phyloP scores from a whole-genome alignment of 2,888 invertebrate genomes.

The Ectemnius cavifrons region DNA sequence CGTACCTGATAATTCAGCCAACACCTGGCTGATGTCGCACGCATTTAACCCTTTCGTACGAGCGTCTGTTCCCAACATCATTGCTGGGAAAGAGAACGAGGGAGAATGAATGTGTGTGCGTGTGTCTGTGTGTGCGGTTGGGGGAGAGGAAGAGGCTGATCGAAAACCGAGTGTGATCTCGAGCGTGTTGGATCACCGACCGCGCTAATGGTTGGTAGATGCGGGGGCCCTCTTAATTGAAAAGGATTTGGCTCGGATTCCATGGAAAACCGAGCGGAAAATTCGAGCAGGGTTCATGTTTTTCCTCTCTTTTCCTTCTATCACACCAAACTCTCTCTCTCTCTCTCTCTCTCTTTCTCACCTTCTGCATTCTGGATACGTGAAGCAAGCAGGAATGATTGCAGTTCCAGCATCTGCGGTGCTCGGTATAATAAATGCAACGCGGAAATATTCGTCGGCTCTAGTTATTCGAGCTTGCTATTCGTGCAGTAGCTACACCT shows the following conservation, averaged over 20 bases:
- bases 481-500: too few species aligned
- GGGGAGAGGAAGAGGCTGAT: too few species aligned
- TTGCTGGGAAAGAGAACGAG: too few species aligned
- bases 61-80: too few species aligned
- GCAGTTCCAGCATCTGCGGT: too few species aligned
- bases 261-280: slow-evolving; percentile 3
- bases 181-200: background rate
- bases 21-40: slow-evolving; percentile 62
- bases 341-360: background rate
- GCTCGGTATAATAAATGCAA: too few species aligned
- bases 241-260: slow-evolving; percentile 3
- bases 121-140: too few species aligned
- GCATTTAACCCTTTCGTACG: slow-evolving; percentile 41
- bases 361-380: background rate
- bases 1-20: slow-evolving; percentile 47
- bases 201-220: background rate
- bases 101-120: slow-evolving; percentile 16
- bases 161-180: background rate
- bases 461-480: too few species aligned
- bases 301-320: background rate
- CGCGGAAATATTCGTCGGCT: too few species aligned
- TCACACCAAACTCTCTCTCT: too few species aligned
- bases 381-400: background rate
- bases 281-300: background rate
- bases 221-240: background rate